A percentile compares a stretch with the other conserved stretches of the same genome.
These are phyloP conservation scores for Lutraria rhynchaena DNA, from an alignment of 1,140 invertebrate genomes.

Conservation along the genomic window DNA sequence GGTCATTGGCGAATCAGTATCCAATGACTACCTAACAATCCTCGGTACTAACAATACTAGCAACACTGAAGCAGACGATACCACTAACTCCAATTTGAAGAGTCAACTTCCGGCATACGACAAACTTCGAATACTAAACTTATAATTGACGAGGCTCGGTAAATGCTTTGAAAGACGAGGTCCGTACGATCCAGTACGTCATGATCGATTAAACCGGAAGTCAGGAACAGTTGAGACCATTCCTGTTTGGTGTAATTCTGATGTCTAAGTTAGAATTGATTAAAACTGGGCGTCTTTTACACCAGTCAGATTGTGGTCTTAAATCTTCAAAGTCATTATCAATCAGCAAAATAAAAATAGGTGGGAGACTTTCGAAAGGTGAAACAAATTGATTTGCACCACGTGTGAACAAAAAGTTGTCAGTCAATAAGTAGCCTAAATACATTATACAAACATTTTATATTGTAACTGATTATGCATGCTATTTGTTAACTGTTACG, in stretches of 20 bases:
- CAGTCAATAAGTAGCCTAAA: too few relatives aligned
- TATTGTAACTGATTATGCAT: too few relatives aligned
- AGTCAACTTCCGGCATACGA: background rate
- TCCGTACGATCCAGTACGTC: background rate
- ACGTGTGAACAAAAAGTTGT: too few relatives aligned
- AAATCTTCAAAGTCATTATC: background rate
- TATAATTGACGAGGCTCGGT: background rate
- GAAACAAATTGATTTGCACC: too few relatives aligned
- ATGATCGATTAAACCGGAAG: background rate
- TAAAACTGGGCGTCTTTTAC: slow-evolving; percentile 40
- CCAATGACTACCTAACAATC: slow-evolving; percentile 50
- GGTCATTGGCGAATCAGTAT: slow-evolving; percentile 17
- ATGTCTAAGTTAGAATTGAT: slow-evolving; percentile 32
- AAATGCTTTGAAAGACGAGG: background rate
- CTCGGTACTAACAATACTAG: background rate
- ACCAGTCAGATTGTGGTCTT: slow-evolving; percentile 48
- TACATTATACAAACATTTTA: too few relatives aligned
- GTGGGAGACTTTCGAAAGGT: too few relatives aligned
- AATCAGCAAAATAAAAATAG: too few relatives aligned
- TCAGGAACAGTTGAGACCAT: background rate
- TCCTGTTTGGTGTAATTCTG: slow-evolving; percentile 54
- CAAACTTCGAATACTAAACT: background rate
- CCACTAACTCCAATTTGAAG: background rate
- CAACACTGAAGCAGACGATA: background rate
- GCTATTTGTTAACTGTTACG: too few relatives aligned